Percentiles rank a stretch among this genome's conserved stretches.
Conservation (phyloP, 1,140 invertebrate species). For the Neotoxoptera formosana region DNA sequence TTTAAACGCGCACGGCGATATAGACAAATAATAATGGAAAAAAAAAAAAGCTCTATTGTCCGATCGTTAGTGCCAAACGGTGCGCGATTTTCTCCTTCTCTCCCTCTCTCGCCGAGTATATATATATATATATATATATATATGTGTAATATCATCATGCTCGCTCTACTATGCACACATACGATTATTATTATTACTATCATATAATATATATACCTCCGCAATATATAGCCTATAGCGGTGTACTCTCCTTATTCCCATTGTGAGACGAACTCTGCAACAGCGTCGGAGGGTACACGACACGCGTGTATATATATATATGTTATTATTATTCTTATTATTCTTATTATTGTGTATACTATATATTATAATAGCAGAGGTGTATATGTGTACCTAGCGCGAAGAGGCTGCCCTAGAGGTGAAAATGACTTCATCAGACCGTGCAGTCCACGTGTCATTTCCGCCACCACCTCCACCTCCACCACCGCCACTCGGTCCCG, state of each 20-base stretch:
- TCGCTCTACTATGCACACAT: no score
- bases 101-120: neutral
- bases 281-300: neutral
- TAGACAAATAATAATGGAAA: conserved; percentile 29
- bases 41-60: conserved; percentile 17
- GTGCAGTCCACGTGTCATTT: conserved; percentile 34
- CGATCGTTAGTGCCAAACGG: conserved; percentile 42
- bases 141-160: no score
- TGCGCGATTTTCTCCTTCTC: conserved; percentile 7
- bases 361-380: neutral
- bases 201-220: neutral
- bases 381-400: neutral
- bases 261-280: neutral
- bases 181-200: neutral
- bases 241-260: neutral
- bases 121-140: no score
- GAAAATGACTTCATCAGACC: conserved; percentile 53
- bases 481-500: neutral
- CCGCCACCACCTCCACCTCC: neutral
- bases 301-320: neutral
- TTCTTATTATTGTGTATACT: neutral
- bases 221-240: neutral
- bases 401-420: conserved; percentile 28
- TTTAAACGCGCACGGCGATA: conserved; percentile 11
- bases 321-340: neutral